Evolutionary conservation across 1,140 invertebrate genomes (phyloP).

Genomic region (Lepidurus couesii): DNA sequence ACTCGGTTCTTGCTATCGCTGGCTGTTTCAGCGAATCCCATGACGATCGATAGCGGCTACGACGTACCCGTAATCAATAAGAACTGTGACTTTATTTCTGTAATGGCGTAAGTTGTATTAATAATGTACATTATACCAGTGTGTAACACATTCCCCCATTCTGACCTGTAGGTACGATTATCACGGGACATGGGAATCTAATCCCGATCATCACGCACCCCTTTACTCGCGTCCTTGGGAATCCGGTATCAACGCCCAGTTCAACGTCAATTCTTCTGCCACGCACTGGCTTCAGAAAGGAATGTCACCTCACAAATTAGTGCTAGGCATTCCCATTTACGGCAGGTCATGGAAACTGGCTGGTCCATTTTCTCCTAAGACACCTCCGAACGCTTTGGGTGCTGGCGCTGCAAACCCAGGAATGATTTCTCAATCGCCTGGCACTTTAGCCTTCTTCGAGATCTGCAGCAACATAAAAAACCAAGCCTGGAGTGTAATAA

Average conservation of each 20-base stretch:
- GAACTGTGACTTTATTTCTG: slow-evolving; percentile 40
- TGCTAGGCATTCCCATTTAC: slow-evolving; percentile 31
- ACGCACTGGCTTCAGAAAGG: slow-evolving; percentile 22
- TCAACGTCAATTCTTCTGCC: neutral
- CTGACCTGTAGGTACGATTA: slow-evolving; percentile 38
- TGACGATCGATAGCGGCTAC: slow-evolving; percentile 38
- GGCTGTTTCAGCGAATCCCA: neutral
- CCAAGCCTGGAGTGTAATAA: slow-evolving; percentile 35
- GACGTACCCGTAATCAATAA: slow-evolving; percentile 38
- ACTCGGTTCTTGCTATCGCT: neutral
- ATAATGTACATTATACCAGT: too few relatives aligned
- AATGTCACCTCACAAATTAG: slow-evolving; percentile 24
- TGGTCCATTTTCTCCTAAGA: neutral
- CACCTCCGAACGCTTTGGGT: slow-evolving; percentile 31
- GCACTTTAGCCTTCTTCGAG: slow-evolving; percentile 38
- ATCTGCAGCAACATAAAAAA: slow-evolving; percentile 35
- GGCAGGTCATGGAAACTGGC: slow-evolving; percentile 27
- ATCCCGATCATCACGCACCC: slow-evolving; percentile 40
- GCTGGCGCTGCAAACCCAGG: slow-evolving; percentile 33
- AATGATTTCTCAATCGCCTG: slow-evolving; percentile 32
- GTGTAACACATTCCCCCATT: too few relatives aligned
- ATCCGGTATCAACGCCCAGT: slow-evolving; percentile 22
- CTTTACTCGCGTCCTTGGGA: slow-evolving; percentile 32
- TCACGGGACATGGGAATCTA: slow-evolving; percentile 38
- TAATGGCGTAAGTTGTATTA: slow-evolving; percentile 37